These are phyloP conservation scores for Mamestra configurata DNA, from an alignment of 1,140 invertebrate genomes.

Conservation along the genomic window DNA sequence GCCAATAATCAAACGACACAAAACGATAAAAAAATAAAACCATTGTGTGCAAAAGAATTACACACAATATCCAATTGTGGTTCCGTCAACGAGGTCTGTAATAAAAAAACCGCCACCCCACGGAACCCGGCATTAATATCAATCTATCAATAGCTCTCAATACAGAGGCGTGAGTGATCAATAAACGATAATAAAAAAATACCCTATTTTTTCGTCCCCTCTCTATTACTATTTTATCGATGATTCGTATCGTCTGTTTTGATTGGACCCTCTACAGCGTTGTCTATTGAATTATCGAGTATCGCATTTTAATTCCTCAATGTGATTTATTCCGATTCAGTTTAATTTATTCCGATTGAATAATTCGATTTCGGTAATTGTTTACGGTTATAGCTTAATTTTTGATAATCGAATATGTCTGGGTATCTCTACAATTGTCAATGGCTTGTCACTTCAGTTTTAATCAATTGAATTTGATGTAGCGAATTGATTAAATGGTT, in stretches of 20 bases:
- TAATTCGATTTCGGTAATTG: slow-evolving; percentile 53
- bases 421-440: slow-evolving; percentile 29
- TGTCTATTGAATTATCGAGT: slow-evolving; percentile 74
- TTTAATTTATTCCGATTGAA: slow-evolving; percentile 54
- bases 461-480: slow-evolving; percentile 24
- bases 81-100: slow-evolving; percentile 71
- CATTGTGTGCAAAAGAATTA: slow-evolving; percentile 74
- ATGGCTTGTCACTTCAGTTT: slow-evolving; percentile 31
- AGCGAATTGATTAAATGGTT: not conserved
- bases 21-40: slow-evolving; percentile 67
- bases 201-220: slow-evolving; percentile 71
- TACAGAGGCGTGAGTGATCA: slow-evolving; percentile 85
- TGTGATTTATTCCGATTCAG: slow-evolving; percentile 50
- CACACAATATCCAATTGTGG: slow-evolving; percentile 82
- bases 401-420: slow-evolving; percentile 44
- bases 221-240: slow-evolving; percentile 66
- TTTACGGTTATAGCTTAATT: slow-evolving; percentile 51
- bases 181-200: slow-evolving; percentile 81
- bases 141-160: slow-evolving; percentile 86
- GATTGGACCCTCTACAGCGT: slow-evolving; percentile 70
- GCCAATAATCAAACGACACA: slow-evolving; percentile 67
- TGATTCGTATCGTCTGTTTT: slow-evolving; percentile 71
- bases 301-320: slow-evolving; percentile 54
- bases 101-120: slow-evolving; percentile 81
- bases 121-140: slow-evolving; percentile 75